A percentile compares a stretch with the other conserved stretches of the same genome.
phyloP scores from a whole-genome alignment of 2,113 vertebrate species.

The Tachuris rubrigastra region DNA sequence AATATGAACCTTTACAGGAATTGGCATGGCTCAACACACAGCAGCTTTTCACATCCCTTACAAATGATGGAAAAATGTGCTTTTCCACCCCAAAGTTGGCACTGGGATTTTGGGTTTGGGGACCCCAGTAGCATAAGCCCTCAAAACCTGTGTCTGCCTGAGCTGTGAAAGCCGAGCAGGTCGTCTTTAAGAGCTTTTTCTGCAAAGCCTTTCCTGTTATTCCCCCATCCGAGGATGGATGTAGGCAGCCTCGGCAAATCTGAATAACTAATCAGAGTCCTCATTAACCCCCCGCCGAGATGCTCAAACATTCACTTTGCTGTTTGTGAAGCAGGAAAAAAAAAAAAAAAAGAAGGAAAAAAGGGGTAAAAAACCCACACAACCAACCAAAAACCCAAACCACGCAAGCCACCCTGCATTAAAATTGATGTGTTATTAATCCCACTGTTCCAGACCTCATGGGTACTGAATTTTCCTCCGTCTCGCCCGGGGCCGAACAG shows the following conservation, averaged over 20 bases:
- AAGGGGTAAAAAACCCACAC: accelerated
- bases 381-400: too few relatives aligned
- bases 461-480: background rate
- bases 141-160: background rate
- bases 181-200: constrained; percentile 9
- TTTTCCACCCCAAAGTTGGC: background rate
- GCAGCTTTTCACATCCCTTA: background rate
- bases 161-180: background rate
- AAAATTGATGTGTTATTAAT: constrained; percentile 82
- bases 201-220: background rate
- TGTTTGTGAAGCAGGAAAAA: constrained; percentile 77
- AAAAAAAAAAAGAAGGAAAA: background rate
- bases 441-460: constrained; percentile 60
- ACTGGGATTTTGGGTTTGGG: background rate
- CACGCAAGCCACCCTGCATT: constrained; percentile 51
- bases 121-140: background rate
- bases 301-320: constrained; percentile 90
- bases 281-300: constrained; percentile 91
- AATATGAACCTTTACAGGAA: background rate
- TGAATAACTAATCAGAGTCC: constrained; percentile 93
- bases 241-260: constrained; percentile 72
- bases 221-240: constrained; percentile 65
- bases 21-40: accelerated
- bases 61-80: background rate
- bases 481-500: constrained; percentile 47